Evolutionary conservation across 2,888 invertebrate species (phyloP), one percentile per base, ranked within the genome.

Genomic region (Lottia gigantea): DNA sequence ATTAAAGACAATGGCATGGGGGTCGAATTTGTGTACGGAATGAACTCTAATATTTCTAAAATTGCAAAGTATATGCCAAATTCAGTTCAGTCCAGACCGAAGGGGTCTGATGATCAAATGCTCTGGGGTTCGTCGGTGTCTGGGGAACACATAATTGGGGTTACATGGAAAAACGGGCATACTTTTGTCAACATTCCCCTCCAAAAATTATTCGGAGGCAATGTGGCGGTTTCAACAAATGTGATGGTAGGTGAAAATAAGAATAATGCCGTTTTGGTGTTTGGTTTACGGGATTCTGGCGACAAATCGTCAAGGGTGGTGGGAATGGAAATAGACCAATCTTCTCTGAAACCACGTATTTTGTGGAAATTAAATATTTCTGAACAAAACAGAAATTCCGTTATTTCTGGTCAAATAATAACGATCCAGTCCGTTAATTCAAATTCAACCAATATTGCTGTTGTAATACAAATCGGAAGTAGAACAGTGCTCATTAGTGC

Each of bases 1-100:
- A 55, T 55, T 55, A 55, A 55, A 55, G 55, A 55, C 55, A 23
- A 55, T 55, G 55, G 55, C 19, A 55, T 12, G 12, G 4, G 55
- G 19, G 19, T 19, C 11, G 55, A 55, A 55, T 55, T 55, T 19
- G 23, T 55, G 55, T 55, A 55, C 55, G 19, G 19, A 55, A 55
- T 55, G 55, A 19, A 19, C 55, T 55, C 23, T 12, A 19, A 23
- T 23, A 23, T 55, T 55, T 55, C 55, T 8, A 55, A 19, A 55
- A 19, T 55, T 55, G 19, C 55, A 23, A 1, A 23, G 23, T 19
- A 55, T 19, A 23, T 55, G 12, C 19, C 2, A 19, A 55, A 55
- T 23, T 40, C 40, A 40, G 40, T 11, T 40, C 40, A 40, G 11
- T 11, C 40, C 40, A 19, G 23, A 23, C 55, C 55, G 0, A 55